Evolutionary conservation across 2,888 invertebrate genomes (phyloP), one percentile per base, ranked within the genome.

Genomic region (Yponomeuta sedellus): DNA sequence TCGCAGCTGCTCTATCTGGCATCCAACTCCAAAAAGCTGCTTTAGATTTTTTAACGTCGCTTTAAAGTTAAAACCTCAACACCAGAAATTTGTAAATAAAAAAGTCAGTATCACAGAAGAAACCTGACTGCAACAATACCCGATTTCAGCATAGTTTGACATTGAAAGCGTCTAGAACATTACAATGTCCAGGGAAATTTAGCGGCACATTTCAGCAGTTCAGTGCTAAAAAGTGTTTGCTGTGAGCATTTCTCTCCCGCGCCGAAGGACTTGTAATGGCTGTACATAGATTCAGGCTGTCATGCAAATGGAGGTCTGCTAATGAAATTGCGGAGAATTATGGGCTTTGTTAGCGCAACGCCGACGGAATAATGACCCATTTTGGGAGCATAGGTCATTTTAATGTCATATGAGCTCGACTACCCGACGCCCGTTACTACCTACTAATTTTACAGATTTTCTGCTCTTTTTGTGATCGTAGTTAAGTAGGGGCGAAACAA

Each of bases 261-360:
- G 52, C 22, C 63, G 10, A 44, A 63, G 63, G n/a, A 40, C 10
- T n/a, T 22, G 84, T 85, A 68, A 83, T 82, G 82, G 78, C 67
- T 76, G 73, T 77, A 76, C 71, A 65, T 61, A 20, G 57, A 73
- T 73, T 69, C 79, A 78, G 80, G 79, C 81, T 89, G 88, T 88
- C 89, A 89, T 89, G 89, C 89, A 90, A 90, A 90, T 90, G 89
- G 89, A 85, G 83, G 88, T 84, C 89, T 89, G 89, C 86, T 89
- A 90, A 90, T 90, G 90, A 90, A 90, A 88, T 83, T 85, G 82
- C 83, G 80, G 84, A 88, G 90, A 90, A 88, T 89, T 90, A 90
- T 90, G 83, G 88, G 78, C 83, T 84, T 89, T 89, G 90, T 88
- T 87, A 88, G 81, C 84, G 88, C 88, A 82, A 81, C 81, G 78